Conservation (phyloP, 2,797 vertebrate species). For the Megaceryle alcyon region DNA sequence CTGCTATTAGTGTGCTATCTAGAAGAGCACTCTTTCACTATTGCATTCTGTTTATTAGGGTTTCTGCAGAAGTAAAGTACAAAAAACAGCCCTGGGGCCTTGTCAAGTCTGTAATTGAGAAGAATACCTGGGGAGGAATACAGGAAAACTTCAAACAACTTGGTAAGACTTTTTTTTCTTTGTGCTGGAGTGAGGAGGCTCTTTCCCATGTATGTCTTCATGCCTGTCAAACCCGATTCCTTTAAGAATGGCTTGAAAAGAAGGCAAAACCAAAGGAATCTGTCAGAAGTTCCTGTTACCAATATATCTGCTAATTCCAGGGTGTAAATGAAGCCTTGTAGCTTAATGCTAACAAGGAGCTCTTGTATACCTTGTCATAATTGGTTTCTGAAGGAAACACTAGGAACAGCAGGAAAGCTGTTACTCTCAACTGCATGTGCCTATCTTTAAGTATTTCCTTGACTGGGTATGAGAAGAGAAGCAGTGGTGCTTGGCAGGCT, state of each 20-base stretch:
- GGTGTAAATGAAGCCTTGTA: not conserved
- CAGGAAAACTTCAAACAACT: constrained; percentile 93
- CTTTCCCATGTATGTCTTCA: not conserved
- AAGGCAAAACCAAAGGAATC: not conserved
- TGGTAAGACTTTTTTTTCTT: constrained; percentile 67
- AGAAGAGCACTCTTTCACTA: not conserved
- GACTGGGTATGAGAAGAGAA: not conserved
- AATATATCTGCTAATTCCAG: not conserved
- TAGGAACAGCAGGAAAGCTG: not conserved
- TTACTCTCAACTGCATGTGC: not conserved
- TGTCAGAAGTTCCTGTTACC: not conserved
- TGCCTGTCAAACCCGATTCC: not conserved
- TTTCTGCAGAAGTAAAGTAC: constrained; percentile 93
- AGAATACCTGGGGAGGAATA: constrained; percentile 94
- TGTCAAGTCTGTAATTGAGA: constrained; percentile 93
- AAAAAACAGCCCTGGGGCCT: constrained; percentile 96
- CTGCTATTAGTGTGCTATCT: not conserved
- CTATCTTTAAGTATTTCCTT: not conserved
- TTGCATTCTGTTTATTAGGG: constrained; percentile 77
- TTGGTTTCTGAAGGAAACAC: not conserved
- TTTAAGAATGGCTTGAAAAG: not conserved
- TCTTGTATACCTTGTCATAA: not conserved
- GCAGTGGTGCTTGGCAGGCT: not conserved
- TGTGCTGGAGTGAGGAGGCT: not conserved
- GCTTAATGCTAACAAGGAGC: not conserved